Evolutionary conservation across 2,888 invertebrate genomes (phyloP).

Genomic region (Thysanoteuthis rhombus): DNA sequence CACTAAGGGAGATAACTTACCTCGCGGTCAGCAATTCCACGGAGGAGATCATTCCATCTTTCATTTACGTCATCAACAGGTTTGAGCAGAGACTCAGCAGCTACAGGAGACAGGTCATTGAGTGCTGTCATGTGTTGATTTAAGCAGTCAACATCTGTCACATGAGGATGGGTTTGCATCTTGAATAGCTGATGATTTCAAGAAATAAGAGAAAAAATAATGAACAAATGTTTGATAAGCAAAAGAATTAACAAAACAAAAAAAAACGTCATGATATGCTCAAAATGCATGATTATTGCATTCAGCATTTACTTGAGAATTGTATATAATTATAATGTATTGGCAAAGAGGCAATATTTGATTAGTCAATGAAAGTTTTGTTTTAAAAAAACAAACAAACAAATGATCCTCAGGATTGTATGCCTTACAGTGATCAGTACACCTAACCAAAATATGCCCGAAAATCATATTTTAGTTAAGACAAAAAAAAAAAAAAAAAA

Average conservation of each 20-base stretch:
- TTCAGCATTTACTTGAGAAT: too few species aligned
- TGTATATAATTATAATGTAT: too few species aligned
- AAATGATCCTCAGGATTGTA: too few species aligned
- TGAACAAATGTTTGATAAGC: neutral
- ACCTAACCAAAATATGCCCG: too few species aligned
- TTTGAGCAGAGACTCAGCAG: slow-evolving; percentile 60
- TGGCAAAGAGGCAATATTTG: too few species aligned
- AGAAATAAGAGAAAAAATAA: neutral
- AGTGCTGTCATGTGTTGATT: slow-evolving; percentile 65
- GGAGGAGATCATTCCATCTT: slow-evolving; percentile 64
- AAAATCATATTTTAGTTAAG: too few species aligned
- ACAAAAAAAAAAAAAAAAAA: too few species aligned
- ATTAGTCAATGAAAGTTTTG: too few species aligned
- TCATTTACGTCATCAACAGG: slow-evolving; percentile 63
- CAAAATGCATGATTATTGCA: too few species aligned
- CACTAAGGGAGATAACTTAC: slow-evolving; percentile 42
- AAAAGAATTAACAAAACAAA: neutral
- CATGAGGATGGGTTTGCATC: slow-evolving; percentile 61
- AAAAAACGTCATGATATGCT: neutral
- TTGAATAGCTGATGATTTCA: slow-evolving; percentile 58
- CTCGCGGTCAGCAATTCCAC: slow-evolving; percentile 63
- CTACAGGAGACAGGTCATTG: slow-evolving; percentile 63
- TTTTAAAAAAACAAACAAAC: too few species aligned
- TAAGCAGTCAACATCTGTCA: slow-evolving; percentile 63
- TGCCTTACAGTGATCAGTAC: too few species aligned